Conservation (phyloP, 1,140 invertebrate species). For the Oscheius sp. region DNA sequence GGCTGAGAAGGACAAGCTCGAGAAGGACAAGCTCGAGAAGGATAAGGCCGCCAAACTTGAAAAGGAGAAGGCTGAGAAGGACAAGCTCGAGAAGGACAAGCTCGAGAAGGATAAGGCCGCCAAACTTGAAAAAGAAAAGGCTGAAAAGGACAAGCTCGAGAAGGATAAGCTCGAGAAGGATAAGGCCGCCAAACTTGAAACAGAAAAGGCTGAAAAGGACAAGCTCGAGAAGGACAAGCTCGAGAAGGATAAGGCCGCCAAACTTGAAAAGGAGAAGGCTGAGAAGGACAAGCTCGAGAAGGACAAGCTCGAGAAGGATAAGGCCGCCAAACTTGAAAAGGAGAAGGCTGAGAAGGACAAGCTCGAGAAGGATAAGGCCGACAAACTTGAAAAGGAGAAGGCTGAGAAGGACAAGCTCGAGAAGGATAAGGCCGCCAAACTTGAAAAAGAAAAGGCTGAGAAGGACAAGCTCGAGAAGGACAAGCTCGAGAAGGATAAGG, state of each 20-base stretch:
- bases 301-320: slow-evolving; percentile 11
- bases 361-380: slow-evolving; percentile 4
- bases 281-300: slow-evolving; percentile 21
- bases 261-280: slow-evolving; percentile 8
- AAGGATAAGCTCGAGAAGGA: slow-evolving; percentile 10
- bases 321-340: slow-evolving; percentile 8
- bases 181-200: slow-evolving; percentile 11
- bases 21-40: slow-evolving; percentile 11
- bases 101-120: not conserved
- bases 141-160: slow-evolving; percentile 15
- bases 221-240: slow-evolving; percentile 5
- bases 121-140: slow-evolving; percentile 13
- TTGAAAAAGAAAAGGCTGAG: slow-evolving; percentile 23
- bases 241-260: slow-evolving; percentile 8
- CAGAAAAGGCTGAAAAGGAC: slow-evolving; percentile 12
- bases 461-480: not conserved
- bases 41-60: not conserved
- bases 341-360: slow-evolving; percentile 16
- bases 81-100: slow-evolving; percentile 3
- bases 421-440: slow-evolving; percentile 5
- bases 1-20: slow-evolving; percentile 17
- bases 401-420: slow-evolving; percentile 5
- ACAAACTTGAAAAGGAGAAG: slow-evolving; percentile 7
- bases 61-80: slow-evolving; percentile 22
- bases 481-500: slow-evolving; percentile 14